Conservation (phyloP, 2,797 vertebrate species). For the Pseudochirops cupreus region DNA sequence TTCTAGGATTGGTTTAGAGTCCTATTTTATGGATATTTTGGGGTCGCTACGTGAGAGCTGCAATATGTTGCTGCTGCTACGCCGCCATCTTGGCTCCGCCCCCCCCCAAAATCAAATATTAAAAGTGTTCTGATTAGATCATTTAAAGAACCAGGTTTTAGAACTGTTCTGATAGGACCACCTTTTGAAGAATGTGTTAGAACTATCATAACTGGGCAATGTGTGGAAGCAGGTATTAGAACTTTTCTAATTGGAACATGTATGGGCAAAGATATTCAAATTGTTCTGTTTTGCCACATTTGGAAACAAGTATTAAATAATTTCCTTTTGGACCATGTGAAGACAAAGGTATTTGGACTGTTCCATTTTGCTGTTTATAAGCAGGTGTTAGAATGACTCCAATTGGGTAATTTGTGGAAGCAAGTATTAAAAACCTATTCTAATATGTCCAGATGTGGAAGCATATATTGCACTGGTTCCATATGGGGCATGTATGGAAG, state of each 20-base stretch:
- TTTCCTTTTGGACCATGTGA: not conserved
- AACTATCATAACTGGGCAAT: not conserved
- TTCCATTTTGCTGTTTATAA: not conserved
- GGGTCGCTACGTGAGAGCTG: no score
- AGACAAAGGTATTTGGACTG: not conserved
- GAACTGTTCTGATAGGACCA: not conserved
- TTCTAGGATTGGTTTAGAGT: no score
- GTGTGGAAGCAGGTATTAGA: not conserved
- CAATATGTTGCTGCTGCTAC: no score
- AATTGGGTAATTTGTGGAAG: not conserved
- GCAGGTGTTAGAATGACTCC: not conserved
- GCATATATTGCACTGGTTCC: not conserved
- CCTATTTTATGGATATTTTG: no score
- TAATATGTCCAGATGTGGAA: not conserved
- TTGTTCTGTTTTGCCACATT: not conserved
- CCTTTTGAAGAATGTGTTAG: not conserved
- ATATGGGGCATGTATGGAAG: not conserved
- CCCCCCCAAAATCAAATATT: no score
- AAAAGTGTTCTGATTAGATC: not conserved
- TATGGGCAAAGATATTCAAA: not conserved
- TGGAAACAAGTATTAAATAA: not conserved
- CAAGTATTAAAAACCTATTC: not conserved
- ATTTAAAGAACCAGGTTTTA: not conserved
- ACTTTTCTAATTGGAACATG: not conserved
- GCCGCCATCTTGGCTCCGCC: no score